Base-by-base conservation (phyloP, 2,113 vertebrate genomes). In the Grammomys dolichurus region DNA sequence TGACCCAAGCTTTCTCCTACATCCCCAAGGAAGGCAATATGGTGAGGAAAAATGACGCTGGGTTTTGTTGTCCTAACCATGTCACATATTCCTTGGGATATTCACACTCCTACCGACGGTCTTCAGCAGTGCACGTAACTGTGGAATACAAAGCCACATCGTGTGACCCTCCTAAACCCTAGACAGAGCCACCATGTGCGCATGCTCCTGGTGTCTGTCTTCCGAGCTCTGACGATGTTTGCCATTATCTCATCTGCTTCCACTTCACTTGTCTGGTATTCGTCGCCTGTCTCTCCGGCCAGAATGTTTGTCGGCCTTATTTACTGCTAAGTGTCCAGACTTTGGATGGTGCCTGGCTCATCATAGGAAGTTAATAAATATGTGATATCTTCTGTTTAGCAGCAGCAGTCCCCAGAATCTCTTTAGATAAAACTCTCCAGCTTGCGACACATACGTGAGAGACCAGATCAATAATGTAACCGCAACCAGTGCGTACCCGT, bases 191-290 rank as follows among this genome's bases (percentile, higher is more conserved):
- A 26, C 82, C 51, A 24, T 86, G 69, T 7, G 17, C 77, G 65
- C 26, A 28, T 60, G 63, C 28, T 31, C 28, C 73, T 40, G 36
- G 40, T 91, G 19, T 75, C 91, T 87, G 95, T 76, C 70, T 43
- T 81, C 43, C 87, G 11, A 76, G 5, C 43, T 77, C n/a, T 90
- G 75, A 72, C 48, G 46, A 67, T 33, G 73, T 60, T 89, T 92
- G 91, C 94, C 58, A 72, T 95, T 75, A 93, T 88, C 51, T 92
- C 72, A 73, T 96, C 77, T 54, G 31, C 93, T 95, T 90, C 65
- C 69, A 90, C 36, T 93, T 87, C 84, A 9, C 69, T 84, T 76
- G 13, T 72, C 94, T 94, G 36, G 56, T 65, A 86, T 58, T 89
- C 73, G 60, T 19, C 67, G 13, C 93, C 92, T 63, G 36, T 93